phyloP scores from a whole-genome alignment of 1,140 invertebrate species.

The Lasioglossum albipes region DNA sequence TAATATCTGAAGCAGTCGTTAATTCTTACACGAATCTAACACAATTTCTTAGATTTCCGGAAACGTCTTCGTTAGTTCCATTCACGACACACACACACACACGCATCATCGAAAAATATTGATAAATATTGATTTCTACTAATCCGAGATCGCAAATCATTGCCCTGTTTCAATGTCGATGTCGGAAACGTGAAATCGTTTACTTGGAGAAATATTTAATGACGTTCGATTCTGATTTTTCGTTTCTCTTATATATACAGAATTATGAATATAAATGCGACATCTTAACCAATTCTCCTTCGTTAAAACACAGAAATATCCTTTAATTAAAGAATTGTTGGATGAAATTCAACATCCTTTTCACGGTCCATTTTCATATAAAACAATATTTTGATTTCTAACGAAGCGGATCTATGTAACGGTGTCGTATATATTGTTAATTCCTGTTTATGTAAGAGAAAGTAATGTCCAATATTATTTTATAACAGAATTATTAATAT shows the following conservation, averaged over 20 bases:
- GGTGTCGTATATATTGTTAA: background rate
- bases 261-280: background rate
- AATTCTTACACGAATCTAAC: background rate
- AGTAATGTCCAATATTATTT: background rate
- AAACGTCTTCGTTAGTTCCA: background rate
- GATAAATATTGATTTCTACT: background rate
- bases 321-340: background rate
- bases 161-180: background rate
- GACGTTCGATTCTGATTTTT: background rate
- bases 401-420: background rate
- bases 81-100: background rate
- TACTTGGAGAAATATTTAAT: background rate
- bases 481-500: background rate
- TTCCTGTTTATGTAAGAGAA: background rate
- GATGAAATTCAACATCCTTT: background rate
- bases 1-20: constrained; percentile 20
- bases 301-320: constrained; percentile 15
- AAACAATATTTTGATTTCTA: constrained; percentile 22
- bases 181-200: background rate
- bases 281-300: background rate
- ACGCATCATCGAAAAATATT: background rate
- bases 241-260: background rate
- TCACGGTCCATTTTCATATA: background rate
- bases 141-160: background rate
- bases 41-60: background rate